phyloP scores from a whole-genome alignment of 2,888 invertebrate species.

The Branchellion lobata region DNA sequence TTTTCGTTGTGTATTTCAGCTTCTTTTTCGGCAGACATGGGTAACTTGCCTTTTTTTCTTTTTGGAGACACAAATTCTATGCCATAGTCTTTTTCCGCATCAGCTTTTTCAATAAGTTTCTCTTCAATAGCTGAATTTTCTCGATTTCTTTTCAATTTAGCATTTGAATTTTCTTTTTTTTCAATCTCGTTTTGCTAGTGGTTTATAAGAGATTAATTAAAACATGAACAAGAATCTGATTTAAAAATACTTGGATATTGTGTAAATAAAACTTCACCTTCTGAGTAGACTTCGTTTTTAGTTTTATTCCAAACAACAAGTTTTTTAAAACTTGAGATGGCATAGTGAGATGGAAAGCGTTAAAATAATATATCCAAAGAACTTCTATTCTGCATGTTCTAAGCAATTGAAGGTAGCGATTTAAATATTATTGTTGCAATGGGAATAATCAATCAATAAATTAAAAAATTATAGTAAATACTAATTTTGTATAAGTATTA shows the following conservation, averaged over 20 bases:
- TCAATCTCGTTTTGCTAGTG: background rate
- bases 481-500: no score
- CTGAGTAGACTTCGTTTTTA: background rate
- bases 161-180: background rate
- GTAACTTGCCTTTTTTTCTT: background rate
- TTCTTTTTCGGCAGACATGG: constrained; percentile 11
- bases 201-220: background rate
- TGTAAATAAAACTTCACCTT: constrained; percentile 1
- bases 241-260: no score
- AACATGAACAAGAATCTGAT: no score
- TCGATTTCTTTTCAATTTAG: background rate
- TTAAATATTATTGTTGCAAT: no score
- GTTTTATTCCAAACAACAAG: constrained; percentile 1
- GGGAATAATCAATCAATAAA: no score
- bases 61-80: background rate
- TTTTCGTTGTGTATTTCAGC: constrained; percentile 43
- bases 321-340: constrained; percentile 17
- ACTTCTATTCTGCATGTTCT: no score
- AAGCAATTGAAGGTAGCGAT: no score
- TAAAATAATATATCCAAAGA: no score
- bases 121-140: background rate
- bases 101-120: background rate
- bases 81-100: background rate
- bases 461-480: no score
- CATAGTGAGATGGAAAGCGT: no score